phyloP scores from a whole-genome alignment of 2,888 invertebrate species.

The Punctoribates punctum region DNA sequence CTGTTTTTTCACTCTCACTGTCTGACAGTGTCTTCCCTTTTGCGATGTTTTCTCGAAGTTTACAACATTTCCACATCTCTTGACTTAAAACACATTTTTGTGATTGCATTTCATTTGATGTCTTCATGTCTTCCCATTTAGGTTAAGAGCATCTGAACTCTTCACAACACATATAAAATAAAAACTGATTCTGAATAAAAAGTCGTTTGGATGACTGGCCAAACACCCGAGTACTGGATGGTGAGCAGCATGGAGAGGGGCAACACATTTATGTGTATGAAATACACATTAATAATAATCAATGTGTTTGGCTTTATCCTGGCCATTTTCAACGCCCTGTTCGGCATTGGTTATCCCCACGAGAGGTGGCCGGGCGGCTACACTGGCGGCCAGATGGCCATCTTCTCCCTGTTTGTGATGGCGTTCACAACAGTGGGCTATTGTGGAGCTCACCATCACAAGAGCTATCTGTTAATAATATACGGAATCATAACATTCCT shows the following conservation, averaged over 20 bases:
- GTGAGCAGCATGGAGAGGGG: conserved; percentile 37
- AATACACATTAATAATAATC: conserved; percentile 42
- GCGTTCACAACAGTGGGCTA: conserved; percentile 44
- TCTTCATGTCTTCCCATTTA: no score
- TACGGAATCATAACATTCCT: conserved; percentile 44
- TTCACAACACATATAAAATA: no score
- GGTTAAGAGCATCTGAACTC: no score
- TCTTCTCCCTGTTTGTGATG: conserved; percentile 44
- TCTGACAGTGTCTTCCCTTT: no score
- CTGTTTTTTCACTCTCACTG: no score
- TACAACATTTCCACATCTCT: no score
- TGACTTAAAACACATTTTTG: no score
- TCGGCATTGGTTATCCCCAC: conserved; percentile 44
- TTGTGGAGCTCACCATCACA: conserved; percentile 45
- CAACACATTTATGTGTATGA: conserved; percentile 42
- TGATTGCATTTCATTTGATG: no score
- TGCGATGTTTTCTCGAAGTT: no score
- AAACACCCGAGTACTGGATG: not conserved
- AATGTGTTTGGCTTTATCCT: conserved; percentile 45
- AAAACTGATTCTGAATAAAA: no score
- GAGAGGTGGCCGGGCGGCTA: conserved; percentile 44
- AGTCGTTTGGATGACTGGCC: no score
- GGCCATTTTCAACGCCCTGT: conserved; percentile 44
- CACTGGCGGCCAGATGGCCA: conserved; percentile 44
- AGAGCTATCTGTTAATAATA: conserved; percentile 42